phyloP scores from a whole-genome alignment of 2,113 vertebrate species.

The Apodemus speciosus region DNA sequence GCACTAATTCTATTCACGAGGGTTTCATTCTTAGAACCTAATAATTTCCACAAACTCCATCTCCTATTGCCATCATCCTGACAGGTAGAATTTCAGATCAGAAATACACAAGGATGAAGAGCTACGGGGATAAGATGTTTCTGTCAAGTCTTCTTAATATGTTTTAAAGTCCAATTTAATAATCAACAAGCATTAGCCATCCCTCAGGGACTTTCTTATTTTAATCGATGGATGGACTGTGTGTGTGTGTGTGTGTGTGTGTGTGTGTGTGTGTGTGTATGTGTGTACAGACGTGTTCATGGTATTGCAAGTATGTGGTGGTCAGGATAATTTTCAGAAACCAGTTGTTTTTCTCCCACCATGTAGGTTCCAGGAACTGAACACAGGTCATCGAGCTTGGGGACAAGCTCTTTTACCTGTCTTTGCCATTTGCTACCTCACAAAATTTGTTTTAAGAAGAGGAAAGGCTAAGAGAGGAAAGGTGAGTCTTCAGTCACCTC shows the following conservation, averaged over 20 bases:
- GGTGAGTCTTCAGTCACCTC: background rate
- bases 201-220: background rate
- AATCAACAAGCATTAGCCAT: background rate
- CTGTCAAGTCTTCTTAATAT: background rate
- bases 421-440: background rate
- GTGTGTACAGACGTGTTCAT: background rate
- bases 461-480: background rate
- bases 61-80: background rate
- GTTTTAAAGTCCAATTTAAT: conserved; percentile 23
- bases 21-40: background rate
- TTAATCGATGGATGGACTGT: background rate
- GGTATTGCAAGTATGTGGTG: background rate
- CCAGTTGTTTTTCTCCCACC: background rate
- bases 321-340: background rate
- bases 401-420: no score
- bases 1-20: background rate
- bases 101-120: background rate
- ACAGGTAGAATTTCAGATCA: background rate
- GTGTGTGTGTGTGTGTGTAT: no score
- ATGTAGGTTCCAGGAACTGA: background rate
- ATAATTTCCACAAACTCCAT: background rate
- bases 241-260: background rate
- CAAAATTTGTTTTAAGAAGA: conserved; percentile 38
- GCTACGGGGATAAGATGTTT: background rate
- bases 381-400: background rate